These are phyloP conservation scores for cat (Felis catus) DNA, from an alignment of 2,113 vertebrate genomes.

Conservation along the genomic window DNA sequence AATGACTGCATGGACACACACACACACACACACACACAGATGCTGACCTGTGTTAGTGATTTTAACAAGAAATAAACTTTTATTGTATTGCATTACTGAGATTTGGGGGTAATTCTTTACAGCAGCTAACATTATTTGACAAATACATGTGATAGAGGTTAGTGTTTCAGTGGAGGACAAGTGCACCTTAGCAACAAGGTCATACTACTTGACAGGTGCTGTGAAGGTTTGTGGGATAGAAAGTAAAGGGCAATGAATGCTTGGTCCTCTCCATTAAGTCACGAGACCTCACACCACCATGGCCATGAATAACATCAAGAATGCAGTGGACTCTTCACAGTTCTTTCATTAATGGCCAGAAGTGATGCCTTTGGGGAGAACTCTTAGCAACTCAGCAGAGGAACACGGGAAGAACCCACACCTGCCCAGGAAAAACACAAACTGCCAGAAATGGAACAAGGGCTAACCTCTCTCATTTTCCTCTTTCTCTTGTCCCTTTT, in stretches of 20 bases:
- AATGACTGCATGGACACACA: not conserved
- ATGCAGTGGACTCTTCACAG: not conserved
- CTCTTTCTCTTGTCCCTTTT: conserved; percentile 51
- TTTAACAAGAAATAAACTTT: conserved; percentile 18
- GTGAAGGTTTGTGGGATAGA: not conserved
- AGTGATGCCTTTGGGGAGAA: not conserved
- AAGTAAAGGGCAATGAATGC: not conserved
- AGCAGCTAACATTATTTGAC: not conserved
- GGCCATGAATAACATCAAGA: not conserved
- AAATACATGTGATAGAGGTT: not conserved
- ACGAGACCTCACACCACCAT: not conserved
- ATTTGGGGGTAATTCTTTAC: not conserved
- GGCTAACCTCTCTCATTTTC: conserved; percentile 34
- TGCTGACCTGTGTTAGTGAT: not conserved
- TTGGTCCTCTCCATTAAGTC: not conserved
- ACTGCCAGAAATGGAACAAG: not conserved
- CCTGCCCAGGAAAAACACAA: not conserved
- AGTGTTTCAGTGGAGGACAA: not conserved
- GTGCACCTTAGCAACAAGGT: not conserved
- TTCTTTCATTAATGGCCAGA: not conserved
- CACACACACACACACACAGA: not conserved
- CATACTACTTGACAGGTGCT: not conserved
- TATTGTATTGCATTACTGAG: not conserved
- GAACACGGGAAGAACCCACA: not conserved
- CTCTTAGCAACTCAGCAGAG: not conserved